phyloP scores from a whole-genome alignment of 2,888 invertebrate species.

The Zele albiditarsus region DNA sequence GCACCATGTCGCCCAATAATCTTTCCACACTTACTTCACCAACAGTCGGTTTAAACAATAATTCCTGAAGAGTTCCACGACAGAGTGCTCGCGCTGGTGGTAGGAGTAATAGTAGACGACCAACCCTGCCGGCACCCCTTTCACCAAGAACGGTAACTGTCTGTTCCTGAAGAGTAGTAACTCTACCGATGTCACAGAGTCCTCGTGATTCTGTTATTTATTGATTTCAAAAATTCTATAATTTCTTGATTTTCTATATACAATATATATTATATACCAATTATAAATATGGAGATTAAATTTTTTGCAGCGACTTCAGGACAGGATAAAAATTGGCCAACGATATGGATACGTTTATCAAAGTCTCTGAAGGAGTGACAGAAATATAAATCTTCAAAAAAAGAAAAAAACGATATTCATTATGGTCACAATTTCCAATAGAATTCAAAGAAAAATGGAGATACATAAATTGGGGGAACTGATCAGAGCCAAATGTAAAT shows the following conservation, averaged over 20 bases:
- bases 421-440: too few species aligned
- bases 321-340: too few species aligned
- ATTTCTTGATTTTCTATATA: background rate
- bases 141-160: constrained; percentile 85
- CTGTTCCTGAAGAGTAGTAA: constrained; percentile 86
- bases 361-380: background rate
- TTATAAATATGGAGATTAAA: too few species aligned
- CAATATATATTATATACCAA: too few species aligned
- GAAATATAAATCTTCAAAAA: too few species aligned
- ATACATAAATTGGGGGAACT: too few species aligned
- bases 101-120: constrained; percentile 82
- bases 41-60: constrained; percentile 86
- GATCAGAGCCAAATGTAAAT: too few species aligned
- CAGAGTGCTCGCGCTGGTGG: constrained; percentile 78
- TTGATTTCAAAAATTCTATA: background rate
- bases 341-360: too few species aligned
- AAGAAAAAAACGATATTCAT: too few species aligned
- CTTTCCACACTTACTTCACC: constrained; percentile 84
- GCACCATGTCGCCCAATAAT: constrained; percentile 80
- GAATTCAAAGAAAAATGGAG: too few species aligned
- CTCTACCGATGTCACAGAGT: constrained; percentile 76
- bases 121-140: constrained; percentile 81
- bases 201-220: constrained; percentile 76
- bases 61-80: constrained; percentile 77
- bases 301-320: too few species aligned